Evolutionary conservation across 2,797 vertebrate species (phyloP), one percentile per base, ranked within the genome.

Genomic region (Lateolabrax maculatus): DNA sequence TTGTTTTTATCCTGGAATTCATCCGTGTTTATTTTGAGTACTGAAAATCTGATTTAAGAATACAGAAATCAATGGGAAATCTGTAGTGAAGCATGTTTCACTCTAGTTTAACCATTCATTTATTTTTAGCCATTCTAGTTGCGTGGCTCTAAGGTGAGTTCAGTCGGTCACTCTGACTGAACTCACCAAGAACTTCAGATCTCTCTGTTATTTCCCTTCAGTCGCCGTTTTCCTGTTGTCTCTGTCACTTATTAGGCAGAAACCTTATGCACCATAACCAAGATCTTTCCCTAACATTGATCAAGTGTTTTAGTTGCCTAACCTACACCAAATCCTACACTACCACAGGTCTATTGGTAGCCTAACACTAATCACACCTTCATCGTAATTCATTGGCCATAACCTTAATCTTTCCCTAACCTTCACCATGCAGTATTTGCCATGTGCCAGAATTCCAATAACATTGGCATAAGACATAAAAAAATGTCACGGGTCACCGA

Each of bases 51-150:
- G 52, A 37, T 34, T 52, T 9, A 6, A 15, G 4, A 49, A 23
- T 49, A 23, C 48, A 56, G n/a, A 34, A n/a, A 51, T 61, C 18
- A 15, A 41, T 48, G n/a, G 49, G 37, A 29, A 44, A 64, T 10
- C 27, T 48, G n/a, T n/a, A n/a, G n/a, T n/a, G n/a, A n/a, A n/a
- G n/a, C n/a, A n/a, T n/a, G n/a, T n/a, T n/a, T n/a, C n/a, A n/a
- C n/a, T n/a, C 34, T 55, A n/a, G 34, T 49, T 58, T 16, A 60
- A 60, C 18, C 52, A 65, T 39, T 23, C 11, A 65, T 61, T 48
- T 23, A 63, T 55, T 67, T 56, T 64, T 60, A 21, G 29, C 36
- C 29, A 57, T 36, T 57, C 18, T 34, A 15, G 19, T 8, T 9
- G n/a, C 5, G 6, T 25, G 44, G 3, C 15, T 37, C 6, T 23